phyloP scores from a whole-genome alignment of 2,113 vertebrate genomes.

The Apeltes quadracus region DNA sequence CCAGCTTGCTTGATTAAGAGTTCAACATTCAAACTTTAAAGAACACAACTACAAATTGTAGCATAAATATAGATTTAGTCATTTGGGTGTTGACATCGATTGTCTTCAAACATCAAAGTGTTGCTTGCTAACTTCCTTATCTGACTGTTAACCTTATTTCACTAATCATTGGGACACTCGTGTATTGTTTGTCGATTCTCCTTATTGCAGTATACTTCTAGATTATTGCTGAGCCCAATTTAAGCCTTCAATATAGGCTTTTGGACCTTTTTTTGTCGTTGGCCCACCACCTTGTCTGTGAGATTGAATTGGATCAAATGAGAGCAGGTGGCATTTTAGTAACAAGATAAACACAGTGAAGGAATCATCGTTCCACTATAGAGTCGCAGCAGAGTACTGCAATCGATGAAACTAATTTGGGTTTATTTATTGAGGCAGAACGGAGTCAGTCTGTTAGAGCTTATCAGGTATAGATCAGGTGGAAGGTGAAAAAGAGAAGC shows the following conservation, averaged over 20 bases:
- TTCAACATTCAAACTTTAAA: background rate
- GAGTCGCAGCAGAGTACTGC: slow-evolving; percentile 31
- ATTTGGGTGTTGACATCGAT: slow-evolving; percentile 2
- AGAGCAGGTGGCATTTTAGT: slow-evolving; percentile 14
- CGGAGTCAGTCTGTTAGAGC: slow-evolving; percentile 35
- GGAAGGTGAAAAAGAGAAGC: slow-evolving; percentile 16
- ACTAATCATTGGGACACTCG: background rate
- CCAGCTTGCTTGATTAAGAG: background rate
- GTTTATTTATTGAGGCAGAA: slow-evolving; percentile 43
- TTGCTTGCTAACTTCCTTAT: background rate
- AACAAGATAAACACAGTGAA: slow-evolving; percentile 18
- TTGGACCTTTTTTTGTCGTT: background rate
- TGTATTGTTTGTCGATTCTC: slow-evolving; percentile 15
- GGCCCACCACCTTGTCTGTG: background rate
- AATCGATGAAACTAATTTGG: slow-evolving; percentile 57
- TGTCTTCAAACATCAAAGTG: background rate
- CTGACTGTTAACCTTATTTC: too few species aligned
- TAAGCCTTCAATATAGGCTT: background rate
- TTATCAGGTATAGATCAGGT: slow-evolving; percentile 31
- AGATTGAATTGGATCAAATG: slow-evolving; percentile 17
- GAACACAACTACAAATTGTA: background rate
- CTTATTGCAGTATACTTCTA: slow-evolving; percentile 3
- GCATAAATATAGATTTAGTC: slow-evolving; percentile 9
- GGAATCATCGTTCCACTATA: slow-evolving; percentile 17
- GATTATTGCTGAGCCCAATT: background rate